These are phyloP conservation scores for Lydus trimaculatus DNA, from an alignment of 2,888 invertebrate genomes.

Conservation along the genomic window DNA sequence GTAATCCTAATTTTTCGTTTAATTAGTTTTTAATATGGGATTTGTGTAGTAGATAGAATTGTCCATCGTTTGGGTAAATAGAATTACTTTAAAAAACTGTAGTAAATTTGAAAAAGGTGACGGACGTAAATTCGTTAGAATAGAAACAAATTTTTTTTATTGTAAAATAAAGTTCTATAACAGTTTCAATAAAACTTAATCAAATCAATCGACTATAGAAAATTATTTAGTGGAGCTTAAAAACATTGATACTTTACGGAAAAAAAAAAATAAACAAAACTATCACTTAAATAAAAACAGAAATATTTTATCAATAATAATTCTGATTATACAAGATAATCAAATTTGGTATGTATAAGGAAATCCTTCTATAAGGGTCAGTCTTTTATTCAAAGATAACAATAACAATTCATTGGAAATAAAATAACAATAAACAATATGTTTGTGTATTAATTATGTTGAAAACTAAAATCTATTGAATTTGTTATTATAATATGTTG, in stretches of 20 bases:
- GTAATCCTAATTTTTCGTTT: slow-evolving; percentile 5
- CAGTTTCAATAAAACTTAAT: no score
- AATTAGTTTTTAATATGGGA: slow-evolving; percentile 11
- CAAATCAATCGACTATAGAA: no score
- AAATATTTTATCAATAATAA: no score
- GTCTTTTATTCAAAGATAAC: slow-evolving; percentile 3
- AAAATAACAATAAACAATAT: background rate
- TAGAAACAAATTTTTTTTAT: no score
- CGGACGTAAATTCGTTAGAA: background rate
- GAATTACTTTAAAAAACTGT: background rate
- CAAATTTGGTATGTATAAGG: background rate
- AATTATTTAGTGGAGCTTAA: no score
- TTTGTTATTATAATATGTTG: background rate
- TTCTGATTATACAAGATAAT: no score
- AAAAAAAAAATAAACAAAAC: no score
- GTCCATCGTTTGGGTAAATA: background rate
- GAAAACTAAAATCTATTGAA: background rate
- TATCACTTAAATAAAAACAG: no score
- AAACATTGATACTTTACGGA: no score
- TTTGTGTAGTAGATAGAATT: slow-evolving; percentile 2
- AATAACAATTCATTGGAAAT: background rate
- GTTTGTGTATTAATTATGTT: background rate
- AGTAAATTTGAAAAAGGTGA: background rate
- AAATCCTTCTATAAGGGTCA: background rate
- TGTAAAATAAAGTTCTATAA: no score